Base-by-base conservation (phyloP, 2,888 invertebrate species). In the Lapara coniferarum region DNA sequence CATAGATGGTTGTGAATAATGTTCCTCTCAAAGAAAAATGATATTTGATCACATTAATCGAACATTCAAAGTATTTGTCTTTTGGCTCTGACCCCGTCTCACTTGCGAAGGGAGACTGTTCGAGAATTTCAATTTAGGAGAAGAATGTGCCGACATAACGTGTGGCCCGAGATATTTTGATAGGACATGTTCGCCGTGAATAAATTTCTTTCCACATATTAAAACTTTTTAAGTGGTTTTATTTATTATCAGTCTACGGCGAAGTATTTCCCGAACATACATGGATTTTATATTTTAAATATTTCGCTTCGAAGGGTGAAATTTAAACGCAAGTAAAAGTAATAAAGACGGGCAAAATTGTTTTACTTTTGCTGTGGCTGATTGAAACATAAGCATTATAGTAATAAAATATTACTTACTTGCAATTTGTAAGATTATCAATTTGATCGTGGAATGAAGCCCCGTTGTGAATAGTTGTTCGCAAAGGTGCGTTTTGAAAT, bases 81-180 rank as follows among this genome's bases (percentile, higher is more conserved):
- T 92, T 90, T 88, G 89, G 89, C 89, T 89, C 86, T 87, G 90
- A 90, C 89, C 90, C 89, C 88, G 83, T 89, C 91, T 89, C 86
- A 84, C 84, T 84, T 79, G 82, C 84, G 87, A 86, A 88, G 89
- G 91, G 89, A 89, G 88, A 89, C 88, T 90, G 91, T 89, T 90
- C 89, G 91, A 93, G 94, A 94, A 94, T 94, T 94, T 93, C 94
- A 94, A 94, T 94, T 94, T 94, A 93, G 89, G 93, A 93, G 94
- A 94, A 94, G 94, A 94, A 94, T 94, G 94, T 89, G 94, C 91
- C 93, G 90, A 93, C 93, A 92, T 92, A 93, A 92, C 93, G 92
- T 92, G 93, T 92, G 90, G 91, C 91, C 91, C 92, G 90, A 92
- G 93, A 93, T 93, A 93, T 93, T 93, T 93, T 93, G 93, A 93